Evolutionary conservation across 2,797 vertebrate genomes (phyloP), one percentile per base, ranked within the genome.

Genomic region (Taeniopygia guttata): DNA sequence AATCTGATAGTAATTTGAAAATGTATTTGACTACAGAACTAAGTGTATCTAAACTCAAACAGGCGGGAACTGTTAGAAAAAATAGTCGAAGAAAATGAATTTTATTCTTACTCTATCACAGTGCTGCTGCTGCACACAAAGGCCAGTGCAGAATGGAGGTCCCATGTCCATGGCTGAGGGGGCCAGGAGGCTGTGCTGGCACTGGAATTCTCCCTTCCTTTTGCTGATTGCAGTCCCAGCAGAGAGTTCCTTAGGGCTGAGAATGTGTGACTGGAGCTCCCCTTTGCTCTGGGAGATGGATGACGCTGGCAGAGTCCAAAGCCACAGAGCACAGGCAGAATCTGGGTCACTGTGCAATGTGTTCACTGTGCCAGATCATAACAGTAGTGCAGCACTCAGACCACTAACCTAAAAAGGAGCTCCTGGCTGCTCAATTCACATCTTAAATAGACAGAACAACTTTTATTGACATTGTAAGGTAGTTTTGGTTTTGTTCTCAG

Each of bases 271-370:
- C 43, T 81, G 79, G 48, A 84, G 82, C 62, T 92, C 73, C 87
- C 78, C 74, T 78, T 72, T 82, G 91, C 95, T 77, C 40, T 48
- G 34, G 85, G 91, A 96, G 93, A 96, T 45, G 81, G 87, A 87
- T 91, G 94, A 34, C 0, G 6, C 79, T 90, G 72, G 77, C 87
- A 94, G 45, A 84, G 42, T 14, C 70, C 89, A 87, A 76, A 94
- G 83, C 56, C 87, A 78, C 79, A 51, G 82, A 25, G 60, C 74
- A 48, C 77, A 34, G 85, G 83, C 48, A 90, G 74, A 96, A 95
- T 84, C 91, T 94, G 70, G 63, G 90, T 92, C 91, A 91, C 48
- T 94, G 89, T 92, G 87, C 83, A 43, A 73, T 60, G 70, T 11
- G 52, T 30, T 69, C 70, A 74, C 87, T 67, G 85, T 94, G 89